phyloP scores from a whole-genome alignment of 2,113 vertebrate species.

The Leptobrachium ailaonicum region DNA sequence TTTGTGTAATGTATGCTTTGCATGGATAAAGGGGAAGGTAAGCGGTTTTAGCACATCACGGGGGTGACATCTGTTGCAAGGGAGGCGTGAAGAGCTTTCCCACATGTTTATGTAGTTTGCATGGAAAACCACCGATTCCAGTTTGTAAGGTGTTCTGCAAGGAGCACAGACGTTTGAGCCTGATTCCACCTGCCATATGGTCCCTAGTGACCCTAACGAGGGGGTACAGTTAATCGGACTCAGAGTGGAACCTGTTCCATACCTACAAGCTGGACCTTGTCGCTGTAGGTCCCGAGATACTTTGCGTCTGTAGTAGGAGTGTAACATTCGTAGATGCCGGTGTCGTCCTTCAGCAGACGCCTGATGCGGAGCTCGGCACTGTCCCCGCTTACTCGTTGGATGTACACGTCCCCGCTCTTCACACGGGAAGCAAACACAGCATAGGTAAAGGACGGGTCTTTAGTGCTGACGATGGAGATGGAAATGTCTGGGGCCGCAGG shows the following conservation, averaged over 20 bases:
- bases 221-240: too few relatives aligned
- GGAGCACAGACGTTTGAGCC: too few relatives aligned
- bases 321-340: constrained; percentile 83
- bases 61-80: too few relatives aligned
- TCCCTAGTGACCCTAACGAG: too few relatives aligned
- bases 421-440: constrained; percentile 69
- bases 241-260: background rate
- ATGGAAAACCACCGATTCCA: too few relatives aligned
- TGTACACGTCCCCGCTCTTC: constrained; percentile 70
- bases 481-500: constrained; percentile 63
- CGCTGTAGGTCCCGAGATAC: constrained; percentile 80
- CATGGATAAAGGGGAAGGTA: too few relatives aligned
- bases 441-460: constrained; percentile 74
- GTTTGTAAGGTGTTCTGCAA: too few relatives aligned
- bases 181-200: too few relatives aligned
- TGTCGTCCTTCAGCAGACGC: constrained; percentile 74
- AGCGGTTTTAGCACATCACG: too few relatives aligned
- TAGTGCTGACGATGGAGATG: constrained; percentile 79
- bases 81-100: too few relatives aligned
- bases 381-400: constrained; percentile 76
- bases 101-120: too few relatives aligned
- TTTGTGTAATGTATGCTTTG: too few relatives aligned
- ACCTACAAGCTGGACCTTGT: constrained; percentile 77
- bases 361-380: constrained; percentile 70
- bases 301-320: constrained; percentile 78